phyloP scores from a whole-genome alignment of 2,797 vertebrate genomes.

The Coilia nasus region DNA sequence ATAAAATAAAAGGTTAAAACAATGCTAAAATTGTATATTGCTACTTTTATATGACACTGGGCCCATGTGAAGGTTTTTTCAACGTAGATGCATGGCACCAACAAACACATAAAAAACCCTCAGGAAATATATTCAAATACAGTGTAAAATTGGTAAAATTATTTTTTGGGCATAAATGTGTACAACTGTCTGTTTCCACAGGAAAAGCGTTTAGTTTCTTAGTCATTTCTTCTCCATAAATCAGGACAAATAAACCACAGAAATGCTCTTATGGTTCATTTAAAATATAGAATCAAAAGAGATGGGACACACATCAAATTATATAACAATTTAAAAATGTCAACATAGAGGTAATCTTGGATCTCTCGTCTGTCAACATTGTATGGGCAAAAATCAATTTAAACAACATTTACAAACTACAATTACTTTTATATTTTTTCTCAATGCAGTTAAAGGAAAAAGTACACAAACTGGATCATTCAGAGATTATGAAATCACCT shows the following conservation, averaged over 20 bases:
- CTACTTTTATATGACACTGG: constrained; percentile 49
- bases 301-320: constrained; percentile 20
- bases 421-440: neutral
- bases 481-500: constrained; percentile 69
- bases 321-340: constrained; percentile 1
- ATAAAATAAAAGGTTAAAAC: constrained; percentile 26
- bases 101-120: constrained; percentile 37
- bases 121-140: constrained; percentile 38
- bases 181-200: constrained; percentile 48
- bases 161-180: constrained; percentile 21
- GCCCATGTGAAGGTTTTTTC: constrained; percentile 39
- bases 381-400: constrained; percentile 35
- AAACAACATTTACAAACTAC: constrained; percentile 35
- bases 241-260: neutral
- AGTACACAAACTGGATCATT: constrained; percentile 57
- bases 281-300: neutral
- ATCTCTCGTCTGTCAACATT: neutral
- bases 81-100: constrained; percentile 38
- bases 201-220: constrained; percentile 38
- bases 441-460: constrained; percentile 40
- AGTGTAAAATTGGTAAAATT: constrained; percentile 33
- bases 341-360: neutral
- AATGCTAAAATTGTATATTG: constrained; percentile 50
- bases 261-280: constrained; percentile 33
- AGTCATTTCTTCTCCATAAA: constrained; percentile 2